Evolutionary conservation across 1,140 invertebrate species (phyloP), one percentile per base, ranked within the genome.

Genomic region (Cataglyphis hispanica): DNA sequence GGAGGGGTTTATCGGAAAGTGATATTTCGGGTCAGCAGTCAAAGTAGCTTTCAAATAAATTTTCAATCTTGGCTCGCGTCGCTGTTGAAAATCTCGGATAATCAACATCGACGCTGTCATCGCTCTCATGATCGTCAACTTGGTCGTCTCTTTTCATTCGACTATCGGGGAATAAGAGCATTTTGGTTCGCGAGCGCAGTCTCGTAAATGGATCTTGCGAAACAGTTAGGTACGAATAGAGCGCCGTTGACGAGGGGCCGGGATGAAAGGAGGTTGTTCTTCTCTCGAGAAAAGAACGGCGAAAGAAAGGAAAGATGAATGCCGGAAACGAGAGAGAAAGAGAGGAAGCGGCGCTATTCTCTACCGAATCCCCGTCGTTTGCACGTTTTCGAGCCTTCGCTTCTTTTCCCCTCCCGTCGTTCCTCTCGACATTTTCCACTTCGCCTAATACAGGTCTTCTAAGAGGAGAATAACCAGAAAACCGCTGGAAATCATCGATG

Each of bases 151-250:
- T 80, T 78, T 58, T 70, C 7, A 53, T 27, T 58, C 34, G 74
- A 86, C 64, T 40, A 61, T 25, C 66, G 10, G 72, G 50, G 80
- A 89, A 87, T 87, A 84, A 69, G 78, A 86, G 78, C 78, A 63
- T 84, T 84, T 84, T 50, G 63, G 43, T 53, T 61, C 83, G 61
- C 70, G 58, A 81, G 27, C 56, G 69, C 8, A 84, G 40, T 50
- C 50, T 50, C 50, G 72, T 89, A 86, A 89, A 85, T 84, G 77
- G 87, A 13, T 58, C 84, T 67, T 58, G 88, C 88, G 88, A 89
- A 89, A 89, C 88, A 89, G 88, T 87, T 89, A 89, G 78, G 61
- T 80, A 46, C 77, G 34, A 87, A 89, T 87, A 61, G 87, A 67
- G 11, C 43, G 63, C 77, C 37, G 27, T 50, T 60, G 75, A 81